These are phyloP conservation scores for Lycophotia porphyrea DNA, from an alignment of 2,888 invertebrate species.

Conservation along the genomic window DNA sequence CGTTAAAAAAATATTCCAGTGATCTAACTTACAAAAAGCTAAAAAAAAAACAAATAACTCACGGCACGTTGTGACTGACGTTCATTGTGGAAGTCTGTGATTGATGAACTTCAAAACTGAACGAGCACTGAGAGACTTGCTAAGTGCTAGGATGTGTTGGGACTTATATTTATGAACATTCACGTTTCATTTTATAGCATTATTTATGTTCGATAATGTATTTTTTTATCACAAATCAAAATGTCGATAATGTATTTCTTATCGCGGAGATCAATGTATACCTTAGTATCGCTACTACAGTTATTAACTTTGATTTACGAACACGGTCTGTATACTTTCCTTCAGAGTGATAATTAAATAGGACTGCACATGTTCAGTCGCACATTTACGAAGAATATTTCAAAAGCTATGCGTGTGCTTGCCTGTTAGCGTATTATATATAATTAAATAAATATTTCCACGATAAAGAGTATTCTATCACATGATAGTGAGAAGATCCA, in stretches of 20 bases:
- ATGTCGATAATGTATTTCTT: slow-evolving; percentile 64
- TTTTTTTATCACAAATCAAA: slow-evolving; percentile 68
- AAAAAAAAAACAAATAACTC: slow-evolving; percentile 28
- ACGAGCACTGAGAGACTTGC: slow-evolving; percentile 43
- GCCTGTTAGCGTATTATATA: slow-evolving; percentile 38
- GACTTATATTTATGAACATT: slow-evolving; percentile 56
- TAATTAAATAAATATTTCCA: slow-evolving; percentile 27
- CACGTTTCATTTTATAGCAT: slow-evolving; percentile 62
- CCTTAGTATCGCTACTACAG: slow-evolving; percentile 48
- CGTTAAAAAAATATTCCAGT: neutral
- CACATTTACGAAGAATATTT: slow-evolving; percentile 2
- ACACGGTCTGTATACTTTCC: slow-evolving; percentile 40
- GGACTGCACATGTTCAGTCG: neutral
- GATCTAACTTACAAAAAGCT: neutral
- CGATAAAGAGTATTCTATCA: slow-evolving; percentile 12
- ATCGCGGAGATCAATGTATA: slow-evolving; percentile 58
- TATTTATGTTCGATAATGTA: slow-evolving; percentile 63
- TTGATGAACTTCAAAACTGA: slow-evolving; percentile 18
- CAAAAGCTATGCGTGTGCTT: slow-evolving; percentile 4
- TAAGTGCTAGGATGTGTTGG: slow-evolving; percentile 42
- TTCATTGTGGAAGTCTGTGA: slow-evolving; percentile 58
- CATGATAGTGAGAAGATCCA: slow-evolving; percentile 18
- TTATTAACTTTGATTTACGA: slow-evolving; percentile 64
- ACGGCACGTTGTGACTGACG: slow-evolving; percentile 44
- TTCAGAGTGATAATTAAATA: slow-evolving; percentile 21